Evolutionary conservation across 1,140 invertebrate species (phyloP).

Genomic region (Daktulosphaira vitifoliae): DNA sequence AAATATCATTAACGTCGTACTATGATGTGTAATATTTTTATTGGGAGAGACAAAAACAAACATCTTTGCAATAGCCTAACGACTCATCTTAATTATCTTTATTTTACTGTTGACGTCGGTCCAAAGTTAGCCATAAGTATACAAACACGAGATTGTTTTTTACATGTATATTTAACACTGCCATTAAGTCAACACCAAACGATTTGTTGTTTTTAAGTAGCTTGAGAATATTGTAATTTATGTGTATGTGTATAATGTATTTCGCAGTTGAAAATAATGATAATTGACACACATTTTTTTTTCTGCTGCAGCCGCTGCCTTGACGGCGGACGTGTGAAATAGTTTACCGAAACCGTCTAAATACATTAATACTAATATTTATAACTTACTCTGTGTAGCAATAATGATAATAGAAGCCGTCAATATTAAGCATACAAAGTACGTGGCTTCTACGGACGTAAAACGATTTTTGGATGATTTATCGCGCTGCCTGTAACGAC

Average conservation of each 20-base stretch:
- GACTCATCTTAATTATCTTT: conserved; percentile 21
- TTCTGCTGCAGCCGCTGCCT: neutral
- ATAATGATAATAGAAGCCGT: no score
- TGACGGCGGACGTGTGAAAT: conserved; percentile 13
- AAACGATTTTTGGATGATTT: conserved; percentile 27
- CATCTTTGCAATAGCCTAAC: neutral
- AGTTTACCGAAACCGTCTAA: neutral
- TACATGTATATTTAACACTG: neutral
- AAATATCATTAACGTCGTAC: no score
- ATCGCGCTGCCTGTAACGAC: neutral
- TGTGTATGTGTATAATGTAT: neutral
- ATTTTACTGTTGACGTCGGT: neutral
- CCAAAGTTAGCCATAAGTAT: neutral
- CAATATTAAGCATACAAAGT: neutral
- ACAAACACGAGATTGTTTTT: neutral
- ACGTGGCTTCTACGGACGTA: neutral
- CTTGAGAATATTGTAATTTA: no score
- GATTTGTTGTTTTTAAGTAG: neutral
- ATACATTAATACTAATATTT: no score
- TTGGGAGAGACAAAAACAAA: conserved; percentile 11
- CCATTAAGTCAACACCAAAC: conserved; percentile 28
- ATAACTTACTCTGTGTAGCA: no score
- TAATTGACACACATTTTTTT: conserved; percentile 27
- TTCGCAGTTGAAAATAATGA: conserved; percentile 18
- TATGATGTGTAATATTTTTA: no score